Percentiles rank a stretch among this genome's conserved stretches.
phyloP scores from a whole-genome alignment of 2,888 invertebrate species.

The Tenthredo mesomela region DNA sequence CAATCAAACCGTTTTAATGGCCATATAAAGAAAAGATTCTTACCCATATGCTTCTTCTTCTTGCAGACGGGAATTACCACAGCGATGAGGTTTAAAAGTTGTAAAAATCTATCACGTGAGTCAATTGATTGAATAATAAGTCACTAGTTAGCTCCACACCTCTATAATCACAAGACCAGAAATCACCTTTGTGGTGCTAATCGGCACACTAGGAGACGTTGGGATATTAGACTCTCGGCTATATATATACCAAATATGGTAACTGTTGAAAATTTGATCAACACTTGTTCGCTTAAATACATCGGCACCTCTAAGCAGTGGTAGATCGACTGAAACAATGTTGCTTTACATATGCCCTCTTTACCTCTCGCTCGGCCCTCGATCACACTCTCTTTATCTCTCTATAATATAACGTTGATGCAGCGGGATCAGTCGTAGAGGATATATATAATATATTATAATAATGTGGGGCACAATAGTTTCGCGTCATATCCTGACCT shows the following conservation, averaged over 20 bases:
- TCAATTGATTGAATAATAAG: not conserved
- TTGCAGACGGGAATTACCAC: not conserved
- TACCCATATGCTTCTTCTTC: not conserved
- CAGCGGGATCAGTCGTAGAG: constrained; percentile 58
- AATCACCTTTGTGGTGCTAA: not conserved
- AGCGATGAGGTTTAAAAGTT: not conserved
- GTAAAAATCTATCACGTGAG: not conserved
- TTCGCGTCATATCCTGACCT: constrained; percentile 76
- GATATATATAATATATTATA: constrained; percentile 68
- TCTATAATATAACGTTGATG: constrained; percentile 58
- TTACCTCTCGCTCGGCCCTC: constrained; percentile 55
- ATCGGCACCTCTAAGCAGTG: constrained; percentile 43
- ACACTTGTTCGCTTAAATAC: constrained; percentile 9
- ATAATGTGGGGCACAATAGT: constrained; percentile 75
- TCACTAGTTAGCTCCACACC: not conserved
- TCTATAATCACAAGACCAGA: not conserved
- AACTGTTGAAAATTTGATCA: not conserved
- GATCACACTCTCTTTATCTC: constrained; percentile 57
- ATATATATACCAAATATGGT: not conserved
- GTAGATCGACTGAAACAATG: constrained; percentile 49
- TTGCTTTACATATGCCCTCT: constrained; percentile 56
- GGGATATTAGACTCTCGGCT: not conserved
- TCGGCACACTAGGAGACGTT: not conserved
- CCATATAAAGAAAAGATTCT: not conserved
- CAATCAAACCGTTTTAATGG: not conserved